Base-by-base conservation (phyloP, 2,888 invertebrate species). In the Meghimatium bilineatum region DNA sequence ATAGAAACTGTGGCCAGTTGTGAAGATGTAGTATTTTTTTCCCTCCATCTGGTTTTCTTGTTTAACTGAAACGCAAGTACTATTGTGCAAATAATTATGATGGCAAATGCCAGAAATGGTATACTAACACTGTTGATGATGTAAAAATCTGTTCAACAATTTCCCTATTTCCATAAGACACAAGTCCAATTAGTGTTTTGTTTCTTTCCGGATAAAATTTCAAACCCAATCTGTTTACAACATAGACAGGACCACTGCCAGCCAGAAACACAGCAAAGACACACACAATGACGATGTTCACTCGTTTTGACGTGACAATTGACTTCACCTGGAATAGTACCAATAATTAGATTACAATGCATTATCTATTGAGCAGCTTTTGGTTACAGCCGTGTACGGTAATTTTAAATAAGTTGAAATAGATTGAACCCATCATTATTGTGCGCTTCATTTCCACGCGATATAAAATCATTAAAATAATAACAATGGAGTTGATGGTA, bases 161-260 rank as follows among this genome's bases (percentile, higher is more conserved):
- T 32, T 32, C 60, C 34, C 76, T 29, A 60, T 77, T 49, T 36
- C 23, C 26, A 23, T 36, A 26, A 20, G 23, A 36, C 12, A 66
- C 14, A n/a, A 44, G n/a, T 0, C 36, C 38, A 32, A 79, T 38
- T 3, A 79, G 8, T 44, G 79, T 29, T 29, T 60, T 63, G 32
- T 79, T 79, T 67, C 67, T 63, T n/a, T 6, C 0, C 17, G 79
- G 67, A n/a, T 5, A 67, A 49, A 67, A 79, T 29, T 79, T 63
- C 38, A 12, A 2, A 0, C 67, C 79, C 34, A 44, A 5, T 49
- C 44, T 63, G 49, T 63, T 44, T 20, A 67, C 67, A 0, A 23
- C 52, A 17, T 44, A 79, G 8, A 79, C 67, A 10, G 79, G 79
- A 44, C 38, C 1, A 17, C 52, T 2, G 14, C 56, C 56, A 17